Conservation (phyloP, 2,888 invertebrate species). For the Phlogophora meticulosa region DNA sequence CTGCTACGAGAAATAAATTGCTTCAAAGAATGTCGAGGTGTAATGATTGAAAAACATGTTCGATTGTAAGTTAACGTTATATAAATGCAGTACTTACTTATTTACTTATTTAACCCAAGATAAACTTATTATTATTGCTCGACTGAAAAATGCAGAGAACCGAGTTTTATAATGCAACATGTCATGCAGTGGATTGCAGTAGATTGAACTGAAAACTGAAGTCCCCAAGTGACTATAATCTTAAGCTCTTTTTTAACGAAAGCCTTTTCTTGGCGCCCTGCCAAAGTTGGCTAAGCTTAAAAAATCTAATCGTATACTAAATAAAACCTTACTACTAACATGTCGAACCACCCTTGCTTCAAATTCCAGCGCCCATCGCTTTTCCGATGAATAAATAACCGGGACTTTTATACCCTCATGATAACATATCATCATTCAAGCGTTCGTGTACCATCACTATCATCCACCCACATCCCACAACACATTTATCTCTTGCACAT, state of each 20-base stretch:
- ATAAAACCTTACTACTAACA: conserved; percentile 19
- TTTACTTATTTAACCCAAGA: neutral
- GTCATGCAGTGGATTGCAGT: conserved; percentile 28
- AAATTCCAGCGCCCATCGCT: neutral
- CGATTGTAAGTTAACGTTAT: neutral
- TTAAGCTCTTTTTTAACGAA: conserved; percentile 26
- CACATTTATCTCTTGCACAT: conserved; percentile 52
- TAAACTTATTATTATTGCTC: neutral
- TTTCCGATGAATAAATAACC: conserved; percentile 45
- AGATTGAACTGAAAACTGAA: conserved; percentile 30
- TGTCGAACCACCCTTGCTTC: neutral
- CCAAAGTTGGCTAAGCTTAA: conserved; percentile 22
- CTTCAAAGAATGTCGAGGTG: conserved; percentile 1
- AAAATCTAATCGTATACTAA: conserved; percentile 33
- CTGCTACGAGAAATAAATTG: conserved; percentile 9
- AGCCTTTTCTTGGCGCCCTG: conserved; percentile 31
- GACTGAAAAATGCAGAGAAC: neutral
- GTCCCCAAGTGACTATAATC: conserved; percentile 32
- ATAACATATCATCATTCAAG: conserved; percentile 39
- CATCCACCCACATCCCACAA: conserved; percentile 13
- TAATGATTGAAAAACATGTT: conserved; percentile 3
- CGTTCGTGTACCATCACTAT: conserved; percentile 23
- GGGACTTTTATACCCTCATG: conserved; percentile 21
- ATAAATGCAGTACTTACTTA: neutral
- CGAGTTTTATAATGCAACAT: conserved; percentile 16